These are phyloP conservation scores for rabbit (Oryctolagus cuniculus) DNA, from an alignment of 2,113 vertebrate genomes.

Conservation along the genomic window DNA sequence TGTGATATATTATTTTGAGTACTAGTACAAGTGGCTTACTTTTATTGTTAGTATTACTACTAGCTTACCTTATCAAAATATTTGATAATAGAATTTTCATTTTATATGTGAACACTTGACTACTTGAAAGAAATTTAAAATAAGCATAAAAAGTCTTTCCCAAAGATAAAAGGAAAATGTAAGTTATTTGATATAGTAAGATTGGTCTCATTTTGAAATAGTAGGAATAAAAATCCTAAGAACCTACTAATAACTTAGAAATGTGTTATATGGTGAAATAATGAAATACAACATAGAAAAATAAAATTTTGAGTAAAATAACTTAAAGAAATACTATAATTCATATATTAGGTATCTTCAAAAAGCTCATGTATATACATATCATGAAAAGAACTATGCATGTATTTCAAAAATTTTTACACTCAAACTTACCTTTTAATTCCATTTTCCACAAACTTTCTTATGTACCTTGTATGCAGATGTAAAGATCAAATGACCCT, in stretches of 20 bases:
- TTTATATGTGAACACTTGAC: neutral
- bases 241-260: constrained; percentile 16
- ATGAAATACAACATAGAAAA: neutral
- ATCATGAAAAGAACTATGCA: too few species aligned
- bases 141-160: neutral
- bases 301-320: neutral
- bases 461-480: neutral
- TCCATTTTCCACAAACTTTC: too few species aligned
- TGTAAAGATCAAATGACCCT: neutral
- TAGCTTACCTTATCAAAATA: neutral
- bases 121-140: constrained; percentile 47
- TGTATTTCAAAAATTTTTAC: too few species aligned
- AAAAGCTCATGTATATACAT: too few species aligned
- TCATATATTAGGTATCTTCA: too few species aligned
- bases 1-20: constrained; percentile 13
- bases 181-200: neutral
- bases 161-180: neutral
- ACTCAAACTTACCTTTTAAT: too few species aligned
- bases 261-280: constrained; percentile 9
- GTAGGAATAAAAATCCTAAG: constrained; percentile 33
- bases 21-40: neutral
- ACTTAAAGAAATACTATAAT: neutral
- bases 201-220: neutral
- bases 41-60: constrained; percentile 12
- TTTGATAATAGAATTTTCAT: neutral